Base-by-base conservation (phyloP, 2,888 invertebrate species). In the Cataglyphis albicans region DNA sequence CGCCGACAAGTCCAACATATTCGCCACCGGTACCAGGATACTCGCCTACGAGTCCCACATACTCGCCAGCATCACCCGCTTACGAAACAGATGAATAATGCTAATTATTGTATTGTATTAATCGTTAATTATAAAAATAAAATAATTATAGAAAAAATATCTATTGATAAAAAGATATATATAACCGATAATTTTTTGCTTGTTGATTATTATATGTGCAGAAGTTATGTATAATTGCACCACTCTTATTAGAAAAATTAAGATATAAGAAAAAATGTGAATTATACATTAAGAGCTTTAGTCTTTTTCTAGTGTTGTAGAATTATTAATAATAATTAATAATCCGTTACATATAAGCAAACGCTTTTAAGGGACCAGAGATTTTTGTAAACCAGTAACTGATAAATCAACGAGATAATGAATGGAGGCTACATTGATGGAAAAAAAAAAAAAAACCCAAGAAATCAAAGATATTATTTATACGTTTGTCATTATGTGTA, bases 1-100 rank as follows among this genome's bases (percentile, higher is more conserved):
- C 97, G 0, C 98, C 97, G 0, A 97, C 97, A 0, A 96, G 97
- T 63, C 98, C 98, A 84, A 96, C 97, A 70, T 97, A 97, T 90
- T 97, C 97, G n/a, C 97, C 96, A 12, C 95, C 95, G 18, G 95
- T 95, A 25, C 97, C 97, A 12, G 95, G 91, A 88, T 97, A 97
- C 92, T 96, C 96, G 35, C 96, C 96, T 0, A 95, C 96, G 5
- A 96, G 96, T 90, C 96, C 96, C 0, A 95, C 95, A 0, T 96
- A 96, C 89, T 96, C 96, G 2, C 97, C 97, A 0, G 96, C 97
- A 57, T 96, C 96, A 32, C 97, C 97, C 10, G 95, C 95, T 84
- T 96, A 96, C 94, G 96, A 96, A 83, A 95, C 96, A 21, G 95
- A 95, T 70, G 96, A 96, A 83, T 93, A 90, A 91, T 73, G 35